These are phyloP conservation scores for Mycalesis mineus DNA, from an alignment of 2,888 invertebrate genomes.

Conservation along the genomic window DNA sequence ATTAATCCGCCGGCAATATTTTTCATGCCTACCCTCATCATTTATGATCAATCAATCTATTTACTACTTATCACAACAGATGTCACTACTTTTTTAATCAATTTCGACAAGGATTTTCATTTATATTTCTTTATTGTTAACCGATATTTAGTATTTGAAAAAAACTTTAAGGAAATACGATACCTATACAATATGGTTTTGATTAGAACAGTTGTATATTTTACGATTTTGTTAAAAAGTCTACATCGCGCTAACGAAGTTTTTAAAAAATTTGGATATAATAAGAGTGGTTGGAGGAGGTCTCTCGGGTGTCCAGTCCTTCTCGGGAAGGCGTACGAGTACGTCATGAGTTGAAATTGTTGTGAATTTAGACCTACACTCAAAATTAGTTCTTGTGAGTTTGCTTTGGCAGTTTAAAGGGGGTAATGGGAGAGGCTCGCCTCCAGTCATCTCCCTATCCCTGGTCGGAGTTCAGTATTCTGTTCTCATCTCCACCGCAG, in stretches of 20 bases:
- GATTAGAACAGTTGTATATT: not conserved
- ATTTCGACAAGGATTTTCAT: not conserved
- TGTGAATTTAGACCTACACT: slow-evolving; percentile 28
- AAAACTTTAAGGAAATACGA: not conserved
- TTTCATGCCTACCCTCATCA: not conserved
- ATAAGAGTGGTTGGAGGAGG: not conserved
- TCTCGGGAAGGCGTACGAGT: slow-evolving; percentile 52
- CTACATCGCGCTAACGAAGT: slow-evolving; percentile 42
- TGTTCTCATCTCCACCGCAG: slow-evolving; percentile 64
- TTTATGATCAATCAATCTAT: not conserved
- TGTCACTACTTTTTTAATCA: slow-evolving; percentile 3
- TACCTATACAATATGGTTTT: not conserved
- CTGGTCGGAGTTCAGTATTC: slow-evolving; percentile 59
- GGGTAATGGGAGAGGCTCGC: slow-evolving; percentile 45
- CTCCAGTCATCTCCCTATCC: slow-evolving; percentile 44
- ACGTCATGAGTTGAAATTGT: slow-evolving; percentile 36
- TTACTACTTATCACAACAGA: not conserved
- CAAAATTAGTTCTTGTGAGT: slow-evolving; percentile 28
- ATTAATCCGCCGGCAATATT: not conserved
- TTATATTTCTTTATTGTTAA: not conserved
- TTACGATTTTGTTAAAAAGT: not conserved
- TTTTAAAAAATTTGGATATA: slow-evolving; percentile 27
- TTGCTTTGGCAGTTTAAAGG: slow-evolving; percentile 44
- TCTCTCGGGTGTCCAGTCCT: slow-evolving; percentile 56
- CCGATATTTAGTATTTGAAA: not conserved